phyloP scores from a whole-genome alignment of 2,113 vertebrate genomes.

The Tetraodon nigroviridis region DNA sequence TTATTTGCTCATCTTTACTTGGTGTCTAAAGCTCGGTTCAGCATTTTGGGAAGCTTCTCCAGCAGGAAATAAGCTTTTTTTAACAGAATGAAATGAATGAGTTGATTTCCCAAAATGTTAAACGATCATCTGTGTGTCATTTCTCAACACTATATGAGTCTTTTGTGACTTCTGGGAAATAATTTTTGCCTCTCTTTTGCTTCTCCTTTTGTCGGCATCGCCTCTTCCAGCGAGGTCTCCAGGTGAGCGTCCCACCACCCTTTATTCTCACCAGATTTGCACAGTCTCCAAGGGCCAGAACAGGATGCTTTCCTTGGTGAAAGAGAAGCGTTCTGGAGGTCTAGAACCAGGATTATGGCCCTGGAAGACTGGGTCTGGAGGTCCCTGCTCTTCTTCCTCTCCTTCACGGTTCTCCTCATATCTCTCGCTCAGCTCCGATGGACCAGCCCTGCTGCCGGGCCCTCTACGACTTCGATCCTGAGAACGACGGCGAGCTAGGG shows the following conservation, averaged over 20 bases:
- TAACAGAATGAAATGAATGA: background rate
- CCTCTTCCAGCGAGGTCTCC: slow-evolving; percentile 64
- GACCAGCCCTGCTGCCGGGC: slow-evolving; percentile 96
- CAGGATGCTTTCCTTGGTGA: too few species aligned
- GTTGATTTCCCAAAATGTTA: slow-evolving; percentile 15
- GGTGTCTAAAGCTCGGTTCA: slow-evolving; percentile 14
- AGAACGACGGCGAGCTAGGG: slow-evolving; percentile 96
- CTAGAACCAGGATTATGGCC: too few species aligned
- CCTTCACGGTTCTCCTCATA: background rate
- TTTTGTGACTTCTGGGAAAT: background rate
- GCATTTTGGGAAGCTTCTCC: slow-evolving; percentile 24
- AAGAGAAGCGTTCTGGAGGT: too few species aligned
- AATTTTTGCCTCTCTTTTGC: slow-evolving; percentile 29
- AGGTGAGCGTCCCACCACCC: slow-evolving; percentile 58
- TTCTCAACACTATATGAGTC: background rate
- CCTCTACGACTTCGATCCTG: slow-evolving; percentile 96
- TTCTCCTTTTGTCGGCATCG: slow-evolving; percentile 6
- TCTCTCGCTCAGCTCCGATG: slow-evolving; percentile 76
- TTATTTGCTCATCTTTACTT: slow-evolving; percentile 3
- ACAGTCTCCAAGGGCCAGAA: background rate
- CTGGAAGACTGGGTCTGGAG: too few species aligned
- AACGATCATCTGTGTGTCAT: background rate
- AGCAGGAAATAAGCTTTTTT: background rate
- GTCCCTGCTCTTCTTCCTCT: background rate
- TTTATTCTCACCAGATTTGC: slow-evolving; percentile 7